Conservation (phyloP, 2,888 invertebrate species). For the Drosophila kuntzei region DNA sequence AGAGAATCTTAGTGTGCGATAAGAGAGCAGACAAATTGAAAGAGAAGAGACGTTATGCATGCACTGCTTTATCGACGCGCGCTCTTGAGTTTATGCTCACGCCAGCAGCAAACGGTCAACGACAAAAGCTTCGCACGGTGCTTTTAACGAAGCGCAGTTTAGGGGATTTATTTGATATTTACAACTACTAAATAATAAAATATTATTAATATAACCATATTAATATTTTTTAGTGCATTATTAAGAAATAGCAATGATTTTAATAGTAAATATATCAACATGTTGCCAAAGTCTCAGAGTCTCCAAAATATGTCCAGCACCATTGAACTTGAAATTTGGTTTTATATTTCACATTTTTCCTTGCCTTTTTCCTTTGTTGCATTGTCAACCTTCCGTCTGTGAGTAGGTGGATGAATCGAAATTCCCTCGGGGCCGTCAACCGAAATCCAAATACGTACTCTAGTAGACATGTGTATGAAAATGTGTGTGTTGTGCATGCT, state of each 20-base stretch:
- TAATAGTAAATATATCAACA: conserved; percentile 33
- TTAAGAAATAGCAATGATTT: too few species aligned
- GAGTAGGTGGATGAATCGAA: conserved; percentile 44
- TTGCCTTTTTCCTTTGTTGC: conserved; percentile 10
- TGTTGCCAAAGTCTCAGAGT: conserved; percentile 29
- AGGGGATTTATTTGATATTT: conserved; percentile 17
- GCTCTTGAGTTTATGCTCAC: neutral
- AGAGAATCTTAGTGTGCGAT: conserved; percentile 14
- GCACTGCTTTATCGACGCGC: conserved; percentile 59
- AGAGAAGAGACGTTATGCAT: conserved; percentile 34
- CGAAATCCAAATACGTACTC: conserved; percentile 37
- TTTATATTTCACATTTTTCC: conserved; percentile 25
- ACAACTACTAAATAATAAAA: neutral
- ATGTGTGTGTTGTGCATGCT: conserved; percentile 22
- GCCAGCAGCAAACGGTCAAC: conserved; percentile 5
- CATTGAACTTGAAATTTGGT: conserved; percentile 40
- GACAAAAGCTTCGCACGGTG: conserved; percentile 11
- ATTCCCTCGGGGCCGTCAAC: conserved; percentile 61
- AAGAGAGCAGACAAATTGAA: conserved; percentile 23
- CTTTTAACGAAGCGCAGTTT: conserved; percentile 39
- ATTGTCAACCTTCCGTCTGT: conserved; percentile 36
- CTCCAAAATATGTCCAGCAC: conserved; percentile 11
- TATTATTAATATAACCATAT: too few species aligned
- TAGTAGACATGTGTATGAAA: conserved; percentile 14
- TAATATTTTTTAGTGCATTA: too few species aligned